Base-by-base conservation (phyloP, 2,888 invertebrate species). In the Eurytoma californica region DNA sequence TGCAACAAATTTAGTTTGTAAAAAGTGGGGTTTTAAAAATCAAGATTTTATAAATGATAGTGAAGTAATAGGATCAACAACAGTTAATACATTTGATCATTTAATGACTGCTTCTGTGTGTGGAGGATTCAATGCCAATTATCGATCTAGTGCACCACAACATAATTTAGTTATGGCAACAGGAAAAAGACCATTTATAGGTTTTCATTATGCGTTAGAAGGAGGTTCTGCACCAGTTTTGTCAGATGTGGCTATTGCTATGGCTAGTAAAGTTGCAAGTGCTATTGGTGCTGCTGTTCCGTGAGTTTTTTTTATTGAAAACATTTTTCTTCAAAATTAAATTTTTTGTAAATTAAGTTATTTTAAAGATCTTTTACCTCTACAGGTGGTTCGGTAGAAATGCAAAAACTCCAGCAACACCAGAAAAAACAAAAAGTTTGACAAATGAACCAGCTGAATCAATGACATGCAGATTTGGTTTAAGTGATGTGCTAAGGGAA, bases 181-280 rank as follows among this genome's bases (percentile, higher is more conserved):
- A 12, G 98, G 98, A 0, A 92, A 93, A 7, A 94, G 94, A 80
- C 98, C 98, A 0, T 98, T 94, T 90, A 89, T 97, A 79, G 97
- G 96, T 1, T 97, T 97, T 90, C 97, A 97, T 90, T 96, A 95
- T 90, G 97, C 97, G 7, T 92, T 97, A 73, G 98, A 98, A 92
- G 97, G 97, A 28, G 95, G 94, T 73, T 92, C 95, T 20, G 95
- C 95, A 49, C 96, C 96, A 0, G 93, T 95, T 16, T 91, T 98
- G 16, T 94, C 96, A 70, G 97, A 98, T 88, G 97, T 98, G n/a
- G 97, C 97, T 0, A 94, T 96, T 88, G 97, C 96, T 73, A 96
- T 98, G 69, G 97, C 97, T 1, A 95, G 94, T 87, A 97, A 96
- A 92, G 92, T 97, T 39, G 95, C 96, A 88, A 94, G 94, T 66